Evolutionary conservation across 2,888 invertebrate species (phyloP).

Genomic region (Ptychoptera albimana): DNA sequence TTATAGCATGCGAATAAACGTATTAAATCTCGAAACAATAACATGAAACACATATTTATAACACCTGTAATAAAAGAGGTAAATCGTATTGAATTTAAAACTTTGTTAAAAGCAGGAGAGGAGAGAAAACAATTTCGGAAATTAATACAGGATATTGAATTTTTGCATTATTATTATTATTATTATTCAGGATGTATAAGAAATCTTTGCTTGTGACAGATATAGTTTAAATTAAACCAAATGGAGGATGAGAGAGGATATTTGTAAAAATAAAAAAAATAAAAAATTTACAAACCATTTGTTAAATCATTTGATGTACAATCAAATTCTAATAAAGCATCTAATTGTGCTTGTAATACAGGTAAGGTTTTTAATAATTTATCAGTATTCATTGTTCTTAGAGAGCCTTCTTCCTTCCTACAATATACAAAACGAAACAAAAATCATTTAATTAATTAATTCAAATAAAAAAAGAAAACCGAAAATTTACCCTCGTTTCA

Average conservation of each 20-base stretch:
- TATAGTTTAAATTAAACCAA: too few species aligned
- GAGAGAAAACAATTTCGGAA: too few species aligned
- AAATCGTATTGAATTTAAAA: too few species aligned
- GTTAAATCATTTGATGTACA: conserved; percentile 92
- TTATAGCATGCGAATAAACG: conserved; percentile 99
- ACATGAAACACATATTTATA: conserved; percentile 98
- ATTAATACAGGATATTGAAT: too few species aligned
- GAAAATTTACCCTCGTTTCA: conserved; percentile 79
- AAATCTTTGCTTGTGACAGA: too few species aligned
- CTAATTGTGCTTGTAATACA: conserved; percentile 86
- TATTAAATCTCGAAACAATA: conserved; percentile 97
- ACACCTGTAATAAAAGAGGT: conserved; percentile 44
- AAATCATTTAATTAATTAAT: conserved; percentile 1
- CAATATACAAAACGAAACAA: conserved; percentile 8
- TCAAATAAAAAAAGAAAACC: background rate
- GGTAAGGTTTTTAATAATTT: conserved; percentile 94
- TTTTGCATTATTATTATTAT: too few species aligned
- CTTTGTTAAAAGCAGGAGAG: too few species aligned
- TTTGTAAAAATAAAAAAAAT: conserved; percentile 39
- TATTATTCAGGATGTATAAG: too few species aligned
- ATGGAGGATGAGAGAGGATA: too few species aligned
- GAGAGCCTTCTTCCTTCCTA: conserved; percentile 92
- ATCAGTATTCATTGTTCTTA: conserved; percentile 94
- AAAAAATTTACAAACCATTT: conserved; percentile 51
- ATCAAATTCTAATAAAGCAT: conserved; percentile 92